phyloP scores from a whole-genome alignment of 2,888 invertebrate species.

The Drosophila mayaguana region DNA sequence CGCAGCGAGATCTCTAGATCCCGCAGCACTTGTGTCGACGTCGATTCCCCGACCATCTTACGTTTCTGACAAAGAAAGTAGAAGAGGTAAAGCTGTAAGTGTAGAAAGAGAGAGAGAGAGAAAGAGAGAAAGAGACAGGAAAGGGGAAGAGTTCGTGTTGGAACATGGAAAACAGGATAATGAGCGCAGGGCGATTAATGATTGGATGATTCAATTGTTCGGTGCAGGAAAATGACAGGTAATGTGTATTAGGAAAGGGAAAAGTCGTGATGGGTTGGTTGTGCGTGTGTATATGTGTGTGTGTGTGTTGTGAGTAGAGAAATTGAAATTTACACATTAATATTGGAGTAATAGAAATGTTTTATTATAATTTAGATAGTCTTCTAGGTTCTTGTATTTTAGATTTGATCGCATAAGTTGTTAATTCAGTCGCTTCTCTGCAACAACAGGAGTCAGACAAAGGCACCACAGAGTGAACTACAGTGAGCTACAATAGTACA shows the following conservation, averaged over 20 bases:
- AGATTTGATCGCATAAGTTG: conserved; percentile 14
- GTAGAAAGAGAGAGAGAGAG: conserved; percentile 64
- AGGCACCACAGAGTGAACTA: conserved; percentile 54
- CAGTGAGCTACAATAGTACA: conserved; percentile 23
- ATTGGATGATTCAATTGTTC: conserved; percentile 26
- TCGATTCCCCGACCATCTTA: conserved; percentile 98
- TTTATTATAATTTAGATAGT: conserved; percentile 26
- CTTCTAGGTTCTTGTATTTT: conserved; percentile 3
- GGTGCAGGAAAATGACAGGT: conserved; percentile 42
- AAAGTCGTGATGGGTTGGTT: conserved; percentile 23
- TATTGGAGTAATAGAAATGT: conserved; percentile 60
- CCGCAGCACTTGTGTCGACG: conserved; percentile 98
- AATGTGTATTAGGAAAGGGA: conserved; percentile 20
- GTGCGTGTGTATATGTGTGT: conserved; percentile 2
- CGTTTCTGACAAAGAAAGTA: conserved; percentile 93
- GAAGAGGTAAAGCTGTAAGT: conserved; percentile 85
- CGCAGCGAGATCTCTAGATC: conserved; percentile 99
- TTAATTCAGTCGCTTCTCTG: conserved; percentile 33
- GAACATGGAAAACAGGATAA: conserved; percentile 33
- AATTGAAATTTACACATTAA: conserved; percentile 79
- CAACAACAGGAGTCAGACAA: conserved; percentile 30
- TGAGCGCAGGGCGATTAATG: conserved; percentile 34
- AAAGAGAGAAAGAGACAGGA: conserved; percentile 50
- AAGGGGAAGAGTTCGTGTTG: conserved; percentile 27
- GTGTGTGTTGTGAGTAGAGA: conserved; percentile 78